Evolutionary conservation across 2,797 vertebrate genomes (phyloP).

Genomic region (Ambastaia sidthimunki): DNA sequence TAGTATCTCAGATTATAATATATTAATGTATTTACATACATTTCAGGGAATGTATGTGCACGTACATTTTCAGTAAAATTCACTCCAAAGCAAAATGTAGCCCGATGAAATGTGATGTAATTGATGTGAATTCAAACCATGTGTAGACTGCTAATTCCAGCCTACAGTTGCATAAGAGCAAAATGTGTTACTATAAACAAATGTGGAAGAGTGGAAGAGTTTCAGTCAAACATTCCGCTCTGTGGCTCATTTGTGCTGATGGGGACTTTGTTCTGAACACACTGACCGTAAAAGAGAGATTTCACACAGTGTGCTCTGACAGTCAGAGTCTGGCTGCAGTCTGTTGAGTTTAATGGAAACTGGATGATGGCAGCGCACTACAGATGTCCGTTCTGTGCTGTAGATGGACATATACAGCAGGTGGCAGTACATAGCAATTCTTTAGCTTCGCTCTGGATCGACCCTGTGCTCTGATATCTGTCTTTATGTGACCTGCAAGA

Average conservation of each 20-base stretch:
- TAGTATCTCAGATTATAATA: neutral
- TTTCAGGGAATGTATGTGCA: no score
- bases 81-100: neutral
- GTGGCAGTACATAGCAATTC: slow-evolving; percentile 11
- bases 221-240: slow-evolving; percentile 3
- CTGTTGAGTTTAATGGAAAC: neutral
- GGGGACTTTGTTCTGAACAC: neutral
- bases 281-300: neutral
- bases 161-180: slow-evolving; percentile 11
- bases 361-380: neutral
- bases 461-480: neutral
- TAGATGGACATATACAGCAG: slow-evolving; percentile 5
- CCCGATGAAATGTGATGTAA: neutral
- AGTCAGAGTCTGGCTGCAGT: neutral
- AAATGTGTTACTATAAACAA: slow-evolving; percentile 1
- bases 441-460: neutral
- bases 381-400: neutral
- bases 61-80: neutral
- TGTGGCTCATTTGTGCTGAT: neutral
- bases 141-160: slow-evolving; percentile 18
- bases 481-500: slow-evolving; percentile 5
- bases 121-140: neutral
- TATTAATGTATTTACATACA: no score
- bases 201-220: neutral
- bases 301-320: neutral